Evolutionary conservation across 1,140 invertebrate species (phyloP), one percentile per base, ranked within the genome.

Genomic region (Dolichoris vasculosae): DNA sequence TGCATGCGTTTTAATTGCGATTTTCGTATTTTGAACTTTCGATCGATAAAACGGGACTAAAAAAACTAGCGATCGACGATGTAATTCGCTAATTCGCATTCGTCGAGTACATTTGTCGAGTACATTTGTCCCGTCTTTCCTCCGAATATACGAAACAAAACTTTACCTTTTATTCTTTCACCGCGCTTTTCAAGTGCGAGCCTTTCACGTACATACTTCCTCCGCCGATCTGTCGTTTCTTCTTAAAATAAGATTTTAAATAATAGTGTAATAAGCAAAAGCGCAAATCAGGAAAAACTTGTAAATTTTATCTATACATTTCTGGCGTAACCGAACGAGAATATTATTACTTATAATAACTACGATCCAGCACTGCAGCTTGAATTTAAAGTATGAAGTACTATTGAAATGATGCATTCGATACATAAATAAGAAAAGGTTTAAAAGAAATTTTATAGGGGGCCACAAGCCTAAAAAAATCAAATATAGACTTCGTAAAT

Each of bases 401-500:
- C n/a, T 51, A 83, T 81, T 78, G 59, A 81, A 82, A 55, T n/a
- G n/a, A 69, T 51, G 30, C 48, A 48, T 51, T 59, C 63, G 79
- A 64, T 73, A 67, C 67, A 20, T n/a, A 71, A 83, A 75, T 79
- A 80, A 59, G 40, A 48, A 55, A 86, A 83, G 87, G 86, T 87
- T 90, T 87, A 89, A 89, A 90, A 88, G 86, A 90, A 87, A 89
- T 90, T 88, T 88, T 87, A 88, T 88, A 88, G 87, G 88, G 89
- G 88, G 88, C 86, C 87, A 88, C 90, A 86, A 92, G 91, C 92
- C 93, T 63, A 93, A 93, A 93, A 87, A 87, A 93, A 93, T 93
- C 93, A 93, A 93, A 93, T 87, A 92, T 92, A 92, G 91, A 92
- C 89, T 91, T 92, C 90, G 89, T 88, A 89, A 89, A 89, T 91